These are phyloP conservation scores for Sinonovacula constricta DNA, from an alignment of 1,140 invertebrate species.

Conservation along the genomic window DNA sequence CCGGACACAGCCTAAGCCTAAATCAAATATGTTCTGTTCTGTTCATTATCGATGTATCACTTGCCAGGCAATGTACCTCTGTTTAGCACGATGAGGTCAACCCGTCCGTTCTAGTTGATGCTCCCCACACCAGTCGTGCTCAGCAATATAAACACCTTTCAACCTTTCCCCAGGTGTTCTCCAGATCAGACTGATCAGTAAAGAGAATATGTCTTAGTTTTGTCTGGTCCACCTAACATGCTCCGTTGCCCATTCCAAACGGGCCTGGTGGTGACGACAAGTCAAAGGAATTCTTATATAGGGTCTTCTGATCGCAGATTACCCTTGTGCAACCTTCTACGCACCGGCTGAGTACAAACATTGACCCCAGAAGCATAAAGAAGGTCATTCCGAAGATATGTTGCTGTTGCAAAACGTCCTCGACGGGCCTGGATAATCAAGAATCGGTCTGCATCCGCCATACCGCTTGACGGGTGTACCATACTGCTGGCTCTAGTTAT, in stretches of 20 bases:
- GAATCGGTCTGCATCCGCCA: constrained; percentile 9
- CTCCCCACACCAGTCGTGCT: background rate
- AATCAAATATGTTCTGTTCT: too few relatives aligned
- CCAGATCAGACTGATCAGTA: background rate
- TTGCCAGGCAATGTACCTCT: background rate
- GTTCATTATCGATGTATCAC: constrained; percentile 8
- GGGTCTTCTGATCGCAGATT: constrained; percentile 15
- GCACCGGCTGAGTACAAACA: constrained; percentile 27
- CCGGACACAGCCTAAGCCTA: too few relatives aligned
- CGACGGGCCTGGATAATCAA: constrained; percentile 12
- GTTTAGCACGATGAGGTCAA: constrained; percentile 18
- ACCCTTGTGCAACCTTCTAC: constrained; percentile 15
- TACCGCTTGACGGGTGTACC: constrained; percentile 6
- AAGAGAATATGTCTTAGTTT: background rate
- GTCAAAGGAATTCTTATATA: background rate
- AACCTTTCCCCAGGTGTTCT: background rate
- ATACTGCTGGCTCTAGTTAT: constrained; percentile 1
- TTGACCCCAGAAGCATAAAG: constrained; percentile 9
- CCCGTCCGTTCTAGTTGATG: constrained; percentile 9
- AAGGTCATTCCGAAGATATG: constrained; percentile 14
- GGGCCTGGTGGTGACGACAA: background rate
- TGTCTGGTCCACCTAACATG: background rate
- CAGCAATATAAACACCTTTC: background rate
- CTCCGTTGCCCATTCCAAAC: background rate
- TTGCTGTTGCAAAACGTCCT: constrained; percentile 11